Base-by-base conservation (phyloP, 2,113 vertebrate species). In the human (Homo sapiens) region DNA sequence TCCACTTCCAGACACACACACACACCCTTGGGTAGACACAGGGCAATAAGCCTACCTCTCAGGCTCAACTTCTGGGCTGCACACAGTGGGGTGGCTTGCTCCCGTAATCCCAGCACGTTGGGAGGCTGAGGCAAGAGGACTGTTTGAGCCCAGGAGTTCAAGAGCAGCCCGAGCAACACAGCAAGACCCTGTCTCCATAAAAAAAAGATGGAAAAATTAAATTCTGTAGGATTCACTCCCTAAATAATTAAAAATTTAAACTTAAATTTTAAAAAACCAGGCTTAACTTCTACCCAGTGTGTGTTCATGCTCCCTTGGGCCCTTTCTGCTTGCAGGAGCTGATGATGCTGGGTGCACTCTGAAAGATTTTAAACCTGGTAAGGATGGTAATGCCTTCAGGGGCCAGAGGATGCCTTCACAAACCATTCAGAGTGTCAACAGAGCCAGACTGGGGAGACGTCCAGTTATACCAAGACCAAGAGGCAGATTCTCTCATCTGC, bases 341-440 rank as follows among this genome's bases (percentile, higher is more conserved):
- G 72, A 73, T 23, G 13, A 17, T 68, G n/a, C 38, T 70, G 14
- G 64, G 64, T 68, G 30, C 32, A 50, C 55, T 81, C 70, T 16
- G 35, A n/a, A 94, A 95, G 25, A 78, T 89, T 90, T 92, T 85
- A 94, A 92, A 43, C 59, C 35, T 66, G 22, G 23, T 64, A 80
- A 94, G 90, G 38, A 64, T 70, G 80, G 57, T 20, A 80, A 11
- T 84, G 14, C 57, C 61, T 95, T 90, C 72, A 73, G 38, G 27
- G 8, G 6, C 38, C 32, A 59, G n/a, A 17, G 23, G 66, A 57
- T 32, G 25, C 18, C 57, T n/a, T 66, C 11, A 73, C 5, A 78
- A 89, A 84, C 59, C 20, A 85, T 59, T 78, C 48, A 43, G 38
- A 55, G 5, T 17, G 50, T 61, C 59, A 81, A 40, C n/a, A 38